Evolutionary conservation across 2,797 vertebrate species (phyloP).

Genomic region (Trematomus bernacchii): DNA sequence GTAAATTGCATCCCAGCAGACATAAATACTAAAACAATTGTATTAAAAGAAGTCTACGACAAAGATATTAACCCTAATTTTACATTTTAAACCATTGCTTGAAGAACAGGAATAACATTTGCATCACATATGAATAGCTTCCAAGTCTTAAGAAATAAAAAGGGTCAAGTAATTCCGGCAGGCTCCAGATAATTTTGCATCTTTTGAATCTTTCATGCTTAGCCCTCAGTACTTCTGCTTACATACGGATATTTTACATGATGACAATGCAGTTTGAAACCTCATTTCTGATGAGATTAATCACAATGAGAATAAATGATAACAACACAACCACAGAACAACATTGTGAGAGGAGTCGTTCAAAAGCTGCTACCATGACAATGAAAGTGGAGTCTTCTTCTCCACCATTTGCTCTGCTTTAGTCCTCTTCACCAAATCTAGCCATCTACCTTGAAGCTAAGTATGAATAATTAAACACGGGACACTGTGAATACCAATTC

Average conservation of each 20-base stretch:
- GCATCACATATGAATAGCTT: background rate
- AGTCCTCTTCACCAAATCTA: conserved; percentile 47
- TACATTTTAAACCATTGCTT: background rate
- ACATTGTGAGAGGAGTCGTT: conserved; percentile 1
- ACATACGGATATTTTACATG: background rate
- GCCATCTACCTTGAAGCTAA: conserved; percentile 63
- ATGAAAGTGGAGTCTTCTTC: conserved; percentile 20
- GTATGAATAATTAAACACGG: conserved; percentile 77
- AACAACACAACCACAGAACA: background rate
- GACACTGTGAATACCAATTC: conserved; percentile 76
- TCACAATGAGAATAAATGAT: background rate
- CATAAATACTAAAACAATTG: too few species aligned
- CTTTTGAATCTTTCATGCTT: conserved; percentile 26
- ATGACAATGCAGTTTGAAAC: background rate
- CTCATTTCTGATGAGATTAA: background rate
- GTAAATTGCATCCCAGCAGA: background rate
- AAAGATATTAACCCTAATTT: background rate
- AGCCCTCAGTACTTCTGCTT: conserved; percentile 16
- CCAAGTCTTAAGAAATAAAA: background rate
- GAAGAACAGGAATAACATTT: background rate
- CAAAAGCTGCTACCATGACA: conserved; percentile 19
- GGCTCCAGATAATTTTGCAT: background rate
- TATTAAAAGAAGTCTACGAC: background rate
- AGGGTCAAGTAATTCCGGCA: conserved; percentile 8
- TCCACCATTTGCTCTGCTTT: conserved; percentile 42